These are phyloP conservation scores for Strigops habroptila DNA, from an alignment of 2,113 vertebrate species.

Conservation along the genomic window DNA sequence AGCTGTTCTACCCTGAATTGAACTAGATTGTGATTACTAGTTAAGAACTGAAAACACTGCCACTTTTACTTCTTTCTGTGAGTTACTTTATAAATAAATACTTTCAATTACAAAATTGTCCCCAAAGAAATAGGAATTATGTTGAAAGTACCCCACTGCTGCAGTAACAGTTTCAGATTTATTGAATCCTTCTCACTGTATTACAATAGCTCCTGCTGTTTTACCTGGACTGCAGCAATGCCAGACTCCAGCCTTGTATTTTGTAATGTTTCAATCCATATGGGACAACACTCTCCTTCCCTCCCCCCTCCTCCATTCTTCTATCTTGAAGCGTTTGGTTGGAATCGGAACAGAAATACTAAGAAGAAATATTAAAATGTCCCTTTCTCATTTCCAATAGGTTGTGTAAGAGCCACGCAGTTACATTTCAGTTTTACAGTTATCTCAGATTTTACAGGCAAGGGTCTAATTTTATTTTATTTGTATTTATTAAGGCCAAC, in stretches of 20 bases:
- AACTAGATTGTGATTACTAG: slow-evolving; percentile 57
- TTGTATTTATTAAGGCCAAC: neutral
- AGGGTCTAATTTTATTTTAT: neutral
- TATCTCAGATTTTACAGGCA: neutral
- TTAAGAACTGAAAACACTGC: slow-evolving; percentile 50
- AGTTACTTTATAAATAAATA: slow-evolving; percentile 62
- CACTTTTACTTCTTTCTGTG: slow-evolving; percentile 42
- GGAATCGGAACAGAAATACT: neutral
- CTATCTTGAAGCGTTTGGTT: neutral
- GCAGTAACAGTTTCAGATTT: slow-evolving; percentile 45
- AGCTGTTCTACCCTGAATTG: slow-evolving; percentile 37
- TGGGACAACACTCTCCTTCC: neutral
- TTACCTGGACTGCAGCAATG: slow-evolving; percentile 54
- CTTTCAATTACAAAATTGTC: slow-evolving; percentile 66
- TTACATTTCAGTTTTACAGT: neutral
- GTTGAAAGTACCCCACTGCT: slow-evolving; percentile 42
- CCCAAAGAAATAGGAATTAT: slow-evolving; percentile 59
- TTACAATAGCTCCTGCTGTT: slow-evolving; percentile 58
- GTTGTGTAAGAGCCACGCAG: neutral
- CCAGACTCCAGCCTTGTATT: slow-evolving; percentile 5
- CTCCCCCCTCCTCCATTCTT: neutral
- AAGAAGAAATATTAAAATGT: neutral
- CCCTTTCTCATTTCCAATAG: neutral
- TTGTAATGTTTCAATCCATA: slow-evolving; percentile 33
- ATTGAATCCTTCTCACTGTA: slow-evolving; percentile 43